A percentile compares a stretch with the other conserved stretches of the same genome.
These are phyloP conservation scores for Amphiprion clarkii DNA, from an alignment of 2,797 vertebrate species.

Conservation along the genomic window DNA sequence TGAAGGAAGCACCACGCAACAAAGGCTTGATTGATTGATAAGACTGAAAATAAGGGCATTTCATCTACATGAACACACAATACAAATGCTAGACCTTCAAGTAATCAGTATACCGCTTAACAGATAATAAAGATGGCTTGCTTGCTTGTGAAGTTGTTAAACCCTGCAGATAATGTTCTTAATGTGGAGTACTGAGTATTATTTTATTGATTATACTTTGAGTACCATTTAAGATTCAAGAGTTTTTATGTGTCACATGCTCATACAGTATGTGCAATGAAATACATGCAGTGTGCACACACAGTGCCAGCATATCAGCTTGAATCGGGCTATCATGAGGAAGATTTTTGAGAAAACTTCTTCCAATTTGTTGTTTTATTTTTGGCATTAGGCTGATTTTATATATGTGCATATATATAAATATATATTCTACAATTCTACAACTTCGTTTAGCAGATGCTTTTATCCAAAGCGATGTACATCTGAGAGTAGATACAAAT, in stretches of 20 bases:
- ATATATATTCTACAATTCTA: no score
- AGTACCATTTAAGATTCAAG: not conserved
- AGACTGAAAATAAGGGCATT: not conserved
- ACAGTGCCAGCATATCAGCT: not conserved
- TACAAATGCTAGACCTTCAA: not conserved
- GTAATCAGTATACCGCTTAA: not conserved
- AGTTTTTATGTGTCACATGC: no score
- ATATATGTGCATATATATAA: no score
- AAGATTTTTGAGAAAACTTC: no score
- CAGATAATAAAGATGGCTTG: not conserved
- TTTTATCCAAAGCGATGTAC: no score
- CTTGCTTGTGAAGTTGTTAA: no score
- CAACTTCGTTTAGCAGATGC: no score
- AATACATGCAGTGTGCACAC: not conserved
- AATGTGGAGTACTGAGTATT: not conserved
- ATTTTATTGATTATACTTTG: constrained; percentile 1
- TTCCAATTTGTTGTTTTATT: no score
- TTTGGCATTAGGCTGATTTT: no score
- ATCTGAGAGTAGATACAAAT: no score
- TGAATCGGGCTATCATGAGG: not conserved
- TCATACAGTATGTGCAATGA: no score
- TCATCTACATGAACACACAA: not conserved
- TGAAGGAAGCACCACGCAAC: not conserved
- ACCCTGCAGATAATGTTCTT: not conserved
- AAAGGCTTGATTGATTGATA: constrained; percentile 8